Base-by-base conservation (phyloP, 2,113 vertebrate species). In the Sarotherodon lohbergeri region DNA sequence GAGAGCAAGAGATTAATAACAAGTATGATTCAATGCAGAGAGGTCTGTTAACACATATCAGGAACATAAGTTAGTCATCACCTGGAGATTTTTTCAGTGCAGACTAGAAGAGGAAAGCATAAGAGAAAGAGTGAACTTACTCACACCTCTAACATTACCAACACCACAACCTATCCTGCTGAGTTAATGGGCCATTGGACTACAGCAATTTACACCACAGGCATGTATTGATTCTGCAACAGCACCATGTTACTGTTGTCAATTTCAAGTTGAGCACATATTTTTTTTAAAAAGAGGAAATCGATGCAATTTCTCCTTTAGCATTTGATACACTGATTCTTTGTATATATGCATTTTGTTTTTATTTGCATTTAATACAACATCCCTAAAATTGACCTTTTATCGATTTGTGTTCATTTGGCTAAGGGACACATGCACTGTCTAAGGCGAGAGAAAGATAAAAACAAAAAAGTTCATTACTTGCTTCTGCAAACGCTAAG, bases 141-240 rank as follows among this genome's bases (percentile, higher is more conserved):
- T 48, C 71, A 78, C 71, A 78, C 9, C 16, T 48, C 71, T 76
- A 12, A 29, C 43, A 76, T 76, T 76, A 76, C 43, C 43, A 50
- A 27, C 43, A 76, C 71, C 71, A 50, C 71, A 50, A 50, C 24
- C 24, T 78, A 19, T 78, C 43, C 24, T 78, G 27, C 71, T 50
- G 71, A 50, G 43, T 48, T 78, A 78, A 78, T 29, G 24, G 71
- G 43, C 43, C 71, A 50, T 32, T 50, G 27, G 9, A 78, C 71
- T 50, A 50, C 43, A 50, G 43, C 71, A 78, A 78, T 78, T 78
- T 78, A 78, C 27, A 78, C 43, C 16, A 78, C 71, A 50, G 43
- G 71, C 43, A 32, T 5, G 27, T 50, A 78, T 78, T 78, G 71
- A 78, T 50, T 50, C 43, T 78, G 43, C 71, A 78, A 48, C 71